These are phyloP conservation scores for Drosophila suzukii DNA, from an alignment of 1,140 invertebrate genomes.

Conservation along the genomic window DNA sequence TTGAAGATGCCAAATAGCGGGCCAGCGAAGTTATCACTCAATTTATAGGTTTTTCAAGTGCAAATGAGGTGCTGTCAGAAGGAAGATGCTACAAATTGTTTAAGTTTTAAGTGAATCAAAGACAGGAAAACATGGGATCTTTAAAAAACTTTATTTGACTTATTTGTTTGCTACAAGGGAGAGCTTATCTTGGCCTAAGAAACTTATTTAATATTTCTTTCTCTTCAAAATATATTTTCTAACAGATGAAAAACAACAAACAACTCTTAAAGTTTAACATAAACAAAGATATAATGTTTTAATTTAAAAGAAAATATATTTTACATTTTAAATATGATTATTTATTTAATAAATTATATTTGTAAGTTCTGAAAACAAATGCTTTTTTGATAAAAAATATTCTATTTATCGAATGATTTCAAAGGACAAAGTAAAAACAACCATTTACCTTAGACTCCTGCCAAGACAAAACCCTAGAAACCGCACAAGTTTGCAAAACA, in stretches of 20 bases:
- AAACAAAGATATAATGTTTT: too few relatives aligned
- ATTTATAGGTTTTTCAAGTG: constrained; percentile 51
- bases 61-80: constrained; percentile 43
- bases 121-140: not conserved
- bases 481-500: constrained; percentile 15
- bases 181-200: too few relatives aligned
- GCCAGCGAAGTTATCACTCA: constrained; percentile 42
- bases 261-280: too few relatives aligned
- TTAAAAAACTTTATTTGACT: not conserved
- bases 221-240: too few relatives aligned
- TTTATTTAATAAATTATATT: not conserved
- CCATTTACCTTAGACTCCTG: constrained; percentile 5
- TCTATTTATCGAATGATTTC: not conserved
- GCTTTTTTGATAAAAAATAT: not conserved
- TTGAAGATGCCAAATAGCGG: constrained; percentile 27
- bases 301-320: too few relatives aligned
- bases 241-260: too few relatives aligned
- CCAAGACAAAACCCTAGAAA: not conserved
- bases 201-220: too few relatives aligned
- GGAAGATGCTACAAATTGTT: constrained; percentile 25
- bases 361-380: not conserved
- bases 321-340: too few relatives aligned
- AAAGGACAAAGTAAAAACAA: not conserved
- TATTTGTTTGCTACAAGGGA: too few relatives aligned
- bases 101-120: constrained; percentile 16